These are phyloP conservation scores for Drosophila eohydei DNA, from an alignment of 2,888 invertebrate genomes.

Conservation along the genomic window DNA sequence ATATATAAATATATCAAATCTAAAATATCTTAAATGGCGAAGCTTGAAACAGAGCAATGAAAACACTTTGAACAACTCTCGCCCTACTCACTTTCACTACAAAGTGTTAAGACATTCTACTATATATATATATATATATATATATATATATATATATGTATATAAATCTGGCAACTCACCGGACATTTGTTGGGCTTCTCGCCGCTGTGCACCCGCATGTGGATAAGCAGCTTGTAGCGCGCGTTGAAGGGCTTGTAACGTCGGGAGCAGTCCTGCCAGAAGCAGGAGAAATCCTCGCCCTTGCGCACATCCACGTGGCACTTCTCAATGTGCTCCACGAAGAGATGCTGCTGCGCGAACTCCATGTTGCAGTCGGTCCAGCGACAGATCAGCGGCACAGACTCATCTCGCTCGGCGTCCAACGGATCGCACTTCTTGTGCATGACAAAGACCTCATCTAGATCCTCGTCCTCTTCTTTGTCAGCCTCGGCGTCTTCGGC, in stretches of 20 bases:
- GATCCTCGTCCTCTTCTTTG: constrained; percentile 49
- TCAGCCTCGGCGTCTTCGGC: constrained; percentile 31
- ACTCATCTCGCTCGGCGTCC: constrained; percentile 29
- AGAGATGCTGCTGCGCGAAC: constrained; percentile 91
- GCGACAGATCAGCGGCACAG: constrained; percentile 86
- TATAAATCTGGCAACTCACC: constrained; percentile 88
- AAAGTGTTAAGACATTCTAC: no score
- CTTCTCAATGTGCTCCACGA: constrained; percentile 94
- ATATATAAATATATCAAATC: no score
- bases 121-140: no score
- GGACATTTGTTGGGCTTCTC: constrained; percentile 99
- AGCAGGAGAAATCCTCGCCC: constrained; percentile 96
- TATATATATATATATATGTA: neutral
- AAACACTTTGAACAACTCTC: no score
- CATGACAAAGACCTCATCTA: constrained; percentile 57
- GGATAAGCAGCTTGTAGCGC: constrained; percentile 96
- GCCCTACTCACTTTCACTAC: no score
- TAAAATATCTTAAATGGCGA: no score
- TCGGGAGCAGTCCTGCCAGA: constrained; percentile 96
- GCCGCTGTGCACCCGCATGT: constrained; percentile 97
- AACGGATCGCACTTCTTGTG: constrained; percentile 15
- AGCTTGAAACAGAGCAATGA: no score
- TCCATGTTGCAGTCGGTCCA: constrained; percentile 94
- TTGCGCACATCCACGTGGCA: constrained; percentile 94
- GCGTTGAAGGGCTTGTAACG: constrained; percentile 96